phyloP scores from a whole-genome alignment of 2,113 vertebrate species.

The Scopus umbretta region DNA sequence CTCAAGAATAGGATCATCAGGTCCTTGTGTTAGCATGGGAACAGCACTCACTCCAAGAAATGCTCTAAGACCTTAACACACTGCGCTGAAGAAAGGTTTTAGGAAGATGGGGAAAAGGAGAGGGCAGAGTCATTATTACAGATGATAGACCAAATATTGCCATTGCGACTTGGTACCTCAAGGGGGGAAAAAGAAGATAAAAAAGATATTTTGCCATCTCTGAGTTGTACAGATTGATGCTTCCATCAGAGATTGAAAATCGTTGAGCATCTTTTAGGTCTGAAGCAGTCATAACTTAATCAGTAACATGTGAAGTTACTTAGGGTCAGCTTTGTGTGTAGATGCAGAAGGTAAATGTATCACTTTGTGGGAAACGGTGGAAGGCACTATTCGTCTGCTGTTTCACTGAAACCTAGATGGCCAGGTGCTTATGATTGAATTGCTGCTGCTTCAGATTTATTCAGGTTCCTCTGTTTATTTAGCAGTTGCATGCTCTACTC shows the following conservation, averaged over 20 bases:
- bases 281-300: neutral
- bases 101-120: neutral
- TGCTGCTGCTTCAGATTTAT: neutral
- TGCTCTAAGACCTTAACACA: neutral
- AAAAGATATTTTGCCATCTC: neutral
- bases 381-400: neutral
- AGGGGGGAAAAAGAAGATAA: neutral
- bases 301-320: neutral
- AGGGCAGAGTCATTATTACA: neutral
- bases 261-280: neutral
- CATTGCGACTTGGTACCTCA: neutral
- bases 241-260: neutral
- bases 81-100: neutral
- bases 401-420: neutral
- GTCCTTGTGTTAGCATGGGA: neutral
- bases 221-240: neutral
- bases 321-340: neutral
- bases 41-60: neutral
- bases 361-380: neutral
- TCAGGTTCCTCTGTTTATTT: neutral
- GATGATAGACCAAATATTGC: neutral
- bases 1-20: neutral
- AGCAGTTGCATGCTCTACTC: neutral
- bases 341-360: neutral
- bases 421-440: neutral